phyloP scores from a whole-genome alignment of 92 coral and sea anemone species.

The Porites divaricata region DNA sequence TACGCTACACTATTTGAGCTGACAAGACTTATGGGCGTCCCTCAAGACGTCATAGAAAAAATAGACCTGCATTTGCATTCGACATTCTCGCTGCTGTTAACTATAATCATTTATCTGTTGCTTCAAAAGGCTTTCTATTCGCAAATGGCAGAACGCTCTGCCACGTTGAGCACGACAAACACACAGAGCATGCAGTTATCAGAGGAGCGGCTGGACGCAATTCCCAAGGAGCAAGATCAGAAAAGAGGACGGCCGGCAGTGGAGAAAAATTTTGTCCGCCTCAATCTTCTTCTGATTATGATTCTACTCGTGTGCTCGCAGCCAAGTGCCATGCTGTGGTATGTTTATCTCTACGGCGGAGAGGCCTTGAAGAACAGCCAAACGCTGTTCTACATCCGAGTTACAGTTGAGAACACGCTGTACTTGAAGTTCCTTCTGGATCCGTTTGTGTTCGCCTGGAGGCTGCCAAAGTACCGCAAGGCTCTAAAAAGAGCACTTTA shows the following conservation, averaged over 20 bases:
- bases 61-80: conserved; percentile 65
- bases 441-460: conserved; percentile 74
- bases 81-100: conserved; percentile 50
- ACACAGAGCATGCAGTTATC: neutral
- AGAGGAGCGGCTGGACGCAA: neutral
- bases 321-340: conserved; percentile 72
- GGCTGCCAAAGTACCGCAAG: conserved; percentile 74
- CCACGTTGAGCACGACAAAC: neutral
- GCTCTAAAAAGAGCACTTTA: conserved; percentile 60
- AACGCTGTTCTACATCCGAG: conserved; percentile 30
- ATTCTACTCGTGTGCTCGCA: conserved; percentile 62
- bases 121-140: conserved; percentile 59
- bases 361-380: conserved; percentile 2
- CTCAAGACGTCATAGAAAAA: conserved; percentile 23
- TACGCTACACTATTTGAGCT: conserved; percentile 60
- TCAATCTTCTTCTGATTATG: conserved; percentile 57
- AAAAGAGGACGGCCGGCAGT: conserved; percentile 7
- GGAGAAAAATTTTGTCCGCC: conserved; percentile 56
- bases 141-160: conserved; percentile 36
- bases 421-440: conserved; percentile 67
- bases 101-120: conserved; percentile 50
- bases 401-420: conserved; percentile 54
- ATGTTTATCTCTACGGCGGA: conserved; percentile 20
- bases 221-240: neutral
- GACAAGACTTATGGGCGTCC: conserved; percentile 34